Evolutionary conservation across 92 coral and sea anemone genomes (phyloP).

Genomic region (Palythoa heliodiscus): DNA sequence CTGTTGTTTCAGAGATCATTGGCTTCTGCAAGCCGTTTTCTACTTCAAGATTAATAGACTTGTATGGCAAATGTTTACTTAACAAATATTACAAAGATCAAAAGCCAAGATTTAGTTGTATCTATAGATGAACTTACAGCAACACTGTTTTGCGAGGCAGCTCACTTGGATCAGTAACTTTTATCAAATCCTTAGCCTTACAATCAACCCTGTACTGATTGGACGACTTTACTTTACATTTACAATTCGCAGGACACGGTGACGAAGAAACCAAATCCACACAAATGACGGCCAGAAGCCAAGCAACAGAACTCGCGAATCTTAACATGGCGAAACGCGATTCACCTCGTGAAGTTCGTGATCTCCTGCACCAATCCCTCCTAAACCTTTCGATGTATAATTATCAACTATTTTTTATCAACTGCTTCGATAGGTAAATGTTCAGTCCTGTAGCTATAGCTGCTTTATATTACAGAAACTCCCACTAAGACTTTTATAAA

Average conservation of each 20-base stretch:
- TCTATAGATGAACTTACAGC: conserved; percentile 35
- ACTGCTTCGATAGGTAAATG: not conserved
- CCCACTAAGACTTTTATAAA: conserved; percentile 27
- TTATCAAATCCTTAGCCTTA: not conserved
- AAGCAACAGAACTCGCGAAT: conserved; percentile 33
- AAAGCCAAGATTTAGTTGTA: not conserved
- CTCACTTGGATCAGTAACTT: not conserved
- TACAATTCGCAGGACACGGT: conserved; percentile 22
- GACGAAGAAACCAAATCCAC: conserved; percentile 20
- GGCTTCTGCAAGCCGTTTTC: not conserved
- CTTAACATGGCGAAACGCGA: conserved; percentile 17
- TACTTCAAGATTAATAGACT: not conserved
- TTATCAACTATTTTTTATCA: not conserved
- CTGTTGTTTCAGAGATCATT: not conserved
- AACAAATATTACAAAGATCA: not conserved
- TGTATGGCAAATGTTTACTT: conserved; percentile 16
- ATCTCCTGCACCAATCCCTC: not conserved
- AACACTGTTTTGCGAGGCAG: conserved; percentile 18
- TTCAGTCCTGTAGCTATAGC: conserved; percentile 10
- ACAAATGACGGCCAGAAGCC: conserved; percentile 8
- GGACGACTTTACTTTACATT: not conserved
- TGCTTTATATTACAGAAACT: conserved; percentile 6
- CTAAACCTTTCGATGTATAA: not conserved
- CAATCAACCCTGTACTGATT: conserved; percentile 21
- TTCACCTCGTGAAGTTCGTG: not conserved